These are phyloP conservation scores for Aphelenchoides avenae DNA, from an alignment of 1,140 invertebrate species.

Conservation along the genomic window DNA sequence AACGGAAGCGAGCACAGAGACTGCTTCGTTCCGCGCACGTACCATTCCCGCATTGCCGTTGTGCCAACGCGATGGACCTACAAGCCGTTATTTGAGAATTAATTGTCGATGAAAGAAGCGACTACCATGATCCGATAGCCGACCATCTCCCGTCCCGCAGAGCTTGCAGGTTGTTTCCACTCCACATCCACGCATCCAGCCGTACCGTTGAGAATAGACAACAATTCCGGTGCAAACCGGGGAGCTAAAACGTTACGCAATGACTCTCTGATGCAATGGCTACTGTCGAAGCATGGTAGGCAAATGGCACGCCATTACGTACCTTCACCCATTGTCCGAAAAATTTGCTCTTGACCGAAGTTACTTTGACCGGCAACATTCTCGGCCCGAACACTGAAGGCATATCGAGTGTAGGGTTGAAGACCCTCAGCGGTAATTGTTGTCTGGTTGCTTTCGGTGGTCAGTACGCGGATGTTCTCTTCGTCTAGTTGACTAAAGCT, in stretches of 20 bases:
- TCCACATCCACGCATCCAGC: constrained; percentile 44
- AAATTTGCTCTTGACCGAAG: constrained; percentile 51
- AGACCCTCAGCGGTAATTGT: constrained; percentile 26
- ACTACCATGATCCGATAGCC: constrained; percentile 49
- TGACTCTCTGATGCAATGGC: neutral
- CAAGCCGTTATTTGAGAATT: constrained; percentile 23
- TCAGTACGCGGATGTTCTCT: constrained; percentile 42
- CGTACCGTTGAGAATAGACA: constrained; percentile 36
- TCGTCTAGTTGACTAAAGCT: constrained; percentile 43
- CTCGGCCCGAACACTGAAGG: constrained; percentile 51
- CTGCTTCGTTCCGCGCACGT: constrained; percentile 37
- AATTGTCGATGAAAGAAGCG: neutral
- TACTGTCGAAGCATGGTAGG: no score
- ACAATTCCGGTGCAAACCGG: constrained; percentile 37
- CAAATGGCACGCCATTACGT: constrained; percentile 33
- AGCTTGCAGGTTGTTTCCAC: constrained; percentile 28
- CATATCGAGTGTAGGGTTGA: constrained; percentile 45
- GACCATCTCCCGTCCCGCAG: constrained; percentile 30
- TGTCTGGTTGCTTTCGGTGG: constrained; percentile 42
- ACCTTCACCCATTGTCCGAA: constrained; percentile 36
- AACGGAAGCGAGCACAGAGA: constrained; percentile 35
- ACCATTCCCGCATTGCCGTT: constrained; percentile 49
- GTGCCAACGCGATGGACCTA: constrained; percentile 40
- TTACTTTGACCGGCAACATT: constrained; percentile 52
- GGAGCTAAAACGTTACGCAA: constrained; percentile 36